Conservation (phyloP, 2,797 vertebrate genomes). For the Myoxocephalus aenaeus region DNA sequence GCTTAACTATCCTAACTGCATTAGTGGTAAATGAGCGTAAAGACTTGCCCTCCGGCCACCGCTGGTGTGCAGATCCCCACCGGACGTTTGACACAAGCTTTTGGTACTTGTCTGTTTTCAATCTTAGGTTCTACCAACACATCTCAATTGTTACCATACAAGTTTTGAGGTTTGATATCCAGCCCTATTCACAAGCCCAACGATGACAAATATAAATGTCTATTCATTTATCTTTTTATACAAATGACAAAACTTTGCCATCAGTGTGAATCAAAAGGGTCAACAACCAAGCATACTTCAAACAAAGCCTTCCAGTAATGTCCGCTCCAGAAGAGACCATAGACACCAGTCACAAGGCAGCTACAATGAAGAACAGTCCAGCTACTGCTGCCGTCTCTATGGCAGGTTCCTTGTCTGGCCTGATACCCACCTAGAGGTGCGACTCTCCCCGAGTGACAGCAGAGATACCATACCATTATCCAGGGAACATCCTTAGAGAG, state of each 20-base stretch:
- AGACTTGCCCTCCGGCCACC: constrained; percentile 4
- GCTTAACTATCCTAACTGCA: constrained; percentile 7
- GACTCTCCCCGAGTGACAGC: constrained; percentile 90
- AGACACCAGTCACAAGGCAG: not conserved
- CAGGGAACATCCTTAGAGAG: constrained; percentile 80
- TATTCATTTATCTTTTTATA: not conserved
- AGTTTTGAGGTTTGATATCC: not conserved
- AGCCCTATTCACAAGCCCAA: not conserved
- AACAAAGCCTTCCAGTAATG: not conserved
- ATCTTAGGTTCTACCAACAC: not conserved
- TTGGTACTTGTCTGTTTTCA: not conserved
- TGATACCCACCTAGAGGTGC: constrained; percentile 88
- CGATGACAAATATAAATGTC: not conserved
- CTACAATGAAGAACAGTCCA: not conserved
- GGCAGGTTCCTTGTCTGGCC: not conserved
- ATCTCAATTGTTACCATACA: not conserved
- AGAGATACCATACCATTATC: constrained; percentile 92
- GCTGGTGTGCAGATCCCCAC: not conserved
- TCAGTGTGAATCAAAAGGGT: not conserved
- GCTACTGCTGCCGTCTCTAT: not conserved
- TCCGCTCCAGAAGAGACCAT: not conserved
- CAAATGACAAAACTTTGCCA: not conserved
- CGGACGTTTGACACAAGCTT: not conserved
- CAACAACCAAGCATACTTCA: not conserved
- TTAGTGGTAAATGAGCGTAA: constrained; percentile 27